Base-by-base conservation (phyloP, 2,797 vertebrate genomes). In the Ctenopoma multispine region DNA sequence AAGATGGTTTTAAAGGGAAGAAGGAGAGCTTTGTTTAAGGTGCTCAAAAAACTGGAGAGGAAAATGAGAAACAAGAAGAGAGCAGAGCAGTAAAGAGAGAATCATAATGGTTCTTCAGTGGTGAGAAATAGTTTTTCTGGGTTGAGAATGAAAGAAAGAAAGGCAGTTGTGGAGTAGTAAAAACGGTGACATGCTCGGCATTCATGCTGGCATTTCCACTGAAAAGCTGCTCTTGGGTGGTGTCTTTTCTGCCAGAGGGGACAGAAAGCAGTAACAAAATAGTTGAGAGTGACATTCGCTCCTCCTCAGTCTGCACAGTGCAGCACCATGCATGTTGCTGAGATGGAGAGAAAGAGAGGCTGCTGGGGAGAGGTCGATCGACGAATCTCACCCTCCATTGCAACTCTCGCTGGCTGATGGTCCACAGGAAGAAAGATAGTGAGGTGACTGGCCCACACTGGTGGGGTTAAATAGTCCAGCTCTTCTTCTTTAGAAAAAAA, bases 321-420 rank as follows among this genome's bases (percentile, higher is more conserved):
- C 80, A 93, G 93, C 93, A 93, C 92, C 27, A 80, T 93, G 94
- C 94, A 90, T 70, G 91, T 64, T 77, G 82, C 81, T 54, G 53
- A 89, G 78, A 41, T 14, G 31, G 55, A 63, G 61, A 67, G 31
- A 69, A 65, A 72, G 81, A 49, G 54, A 74, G 70, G 72, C 71
- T 56, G 72, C 70, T 17, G 23, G 64, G 63, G 58, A 79, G 82
- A 83, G 76, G 73, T 55, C 14, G 74, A 81, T 80, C 17, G 70
- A 86, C 64, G 79, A 83, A 40, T 90, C 96, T 98, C 96, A 97
- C 94, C 96, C 95, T 95, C 93, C 69, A 82, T 87, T 77, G 91
- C 92, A 58, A 83, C 81, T 86, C 87, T 92, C 59, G 93, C 89
- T 64, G 94, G 90, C 72, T 80, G 93, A 85, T 83, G 94, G 81